A percentile compares a stretch with the other conserved stretches of the same genome.
Conservation (phyloP, 2,797 vertebrate species). For the Acanthurus leucopareius region DNA sequence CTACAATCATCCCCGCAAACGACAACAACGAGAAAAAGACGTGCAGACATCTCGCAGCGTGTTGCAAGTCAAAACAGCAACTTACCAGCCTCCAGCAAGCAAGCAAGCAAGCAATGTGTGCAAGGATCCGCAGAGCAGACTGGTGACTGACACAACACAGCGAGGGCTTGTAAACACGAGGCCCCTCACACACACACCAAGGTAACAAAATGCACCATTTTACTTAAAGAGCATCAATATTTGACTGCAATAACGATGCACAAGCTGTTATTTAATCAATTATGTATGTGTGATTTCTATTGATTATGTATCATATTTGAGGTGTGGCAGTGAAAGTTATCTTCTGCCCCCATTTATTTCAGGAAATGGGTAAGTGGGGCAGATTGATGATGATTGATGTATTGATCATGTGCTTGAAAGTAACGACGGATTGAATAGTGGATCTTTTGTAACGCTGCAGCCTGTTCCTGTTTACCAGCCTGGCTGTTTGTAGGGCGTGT, state of each 20-base stretch:
- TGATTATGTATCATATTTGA: constrained; percentile 26
- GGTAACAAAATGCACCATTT: constrained; percentile 28
- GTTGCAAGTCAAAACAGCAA: constrained; percentile 35
- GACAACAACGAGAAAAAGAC: constrained; percentile 41
- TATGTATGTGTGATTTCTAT: not conserved
- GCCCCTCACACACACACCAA: constrained; percentile 1
- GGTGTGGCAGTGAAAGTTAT: constrained; percentile 25
- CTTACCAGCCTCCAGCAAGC: constrained; percentile 4
- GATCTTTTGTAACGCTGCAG: constrained; percentile 4
- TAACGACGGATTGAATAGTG: not conserved
- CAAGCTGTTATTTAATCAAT: not conserved
- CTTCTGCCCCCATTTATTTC: not conserved
- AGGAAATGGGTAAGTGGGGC: not conserved
- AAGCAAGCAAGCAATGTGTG: constrained; percentile 32
- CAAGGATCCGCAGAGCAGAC: constrained; percentile 40
- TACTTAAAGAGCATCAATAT: not conserved
- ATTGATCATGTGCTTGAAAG: not conserved
- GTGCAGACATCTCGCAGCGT: constrained; percentile 26
- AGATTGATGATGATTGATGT: fast-evolving
- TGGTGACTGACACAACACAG: constrained; percentile 27
- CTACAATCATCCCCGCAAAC: constrained; percentile 16
- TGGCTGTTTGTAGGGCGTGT: not conserved
- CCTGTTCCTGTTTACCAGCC: constrained; percentile 67
- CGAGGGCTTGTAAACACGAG: constrained; percentile 29
- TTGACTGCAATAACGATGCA: not conserved